Evolutionary conservation across 1,140 invertebrate genomes (phyloP).

Genomic region (Aleiodes sp.): DNA sequence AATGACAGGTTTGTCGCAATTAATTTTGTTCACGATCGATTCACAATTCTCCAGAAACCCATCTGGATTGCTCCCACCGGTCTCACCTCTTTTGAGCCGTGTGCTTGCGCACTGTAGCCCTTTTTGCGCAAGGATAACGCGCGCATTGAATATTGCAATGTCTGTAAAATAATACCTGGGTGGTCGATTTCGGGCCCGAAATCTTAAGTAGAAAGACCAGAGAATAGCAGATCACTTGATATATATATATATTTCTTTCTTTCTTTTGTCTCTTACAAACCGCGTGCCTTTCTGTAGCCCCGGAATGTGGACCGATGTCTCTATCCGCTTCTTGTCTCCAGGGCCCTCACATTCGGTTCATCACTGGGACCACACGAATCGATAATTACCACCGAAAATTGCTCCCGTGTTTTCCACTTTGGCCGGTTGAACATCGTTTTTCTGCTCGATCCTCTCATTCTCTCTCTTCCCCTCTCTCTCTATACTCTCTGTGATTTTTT

Average conservation of each 20-base stretch:
- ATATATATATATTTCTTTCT: neutral
- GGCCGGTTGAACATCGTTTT: constrained; percentile 55
- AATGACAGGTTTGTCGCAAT: constrained; percentile 3
- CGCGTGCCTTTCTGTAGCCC: constrained; percentile 55
- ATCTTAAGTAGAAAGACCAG: constrained; percentile 11
- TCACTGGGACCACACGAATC: constrained; percentile 62
- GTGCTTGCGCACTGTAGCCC: no score
- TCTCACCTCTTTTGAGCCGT: no score
- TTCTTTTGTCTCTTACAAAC: constrained; percentile 38
- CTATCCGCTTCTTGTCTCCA: constrained; percentile 62
- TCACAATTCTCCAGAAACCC: neutral
- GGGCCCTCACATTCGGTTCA: constrained; percentile 25
- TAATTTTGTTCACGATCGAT: constrained; percentile 7
- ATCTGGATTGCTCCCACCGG: no score
- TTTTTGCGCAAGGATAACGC: constrained; percentile 31
- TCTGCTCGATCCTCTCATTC: constrained; percentile 37
- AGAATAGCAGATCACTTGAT: neutral
- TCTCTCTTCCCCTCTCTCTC: no score
- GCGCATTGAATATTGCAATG: constrained; percentile 47
- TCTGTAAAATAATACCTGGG: constrained; percentile 5
- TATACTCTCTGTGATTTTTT: neutral
- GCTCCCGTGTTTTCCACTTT: constrained; percentile 59
- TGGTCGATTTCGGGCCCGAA: constrained; percentile 6
- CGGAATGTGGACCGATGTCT: constrained; percentile 66
- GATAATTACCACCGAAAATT: constrained; percentile 65